Conservation (phyloP, 2,797 vertebrate genomes). For the Valencia hispanica region DNA sequence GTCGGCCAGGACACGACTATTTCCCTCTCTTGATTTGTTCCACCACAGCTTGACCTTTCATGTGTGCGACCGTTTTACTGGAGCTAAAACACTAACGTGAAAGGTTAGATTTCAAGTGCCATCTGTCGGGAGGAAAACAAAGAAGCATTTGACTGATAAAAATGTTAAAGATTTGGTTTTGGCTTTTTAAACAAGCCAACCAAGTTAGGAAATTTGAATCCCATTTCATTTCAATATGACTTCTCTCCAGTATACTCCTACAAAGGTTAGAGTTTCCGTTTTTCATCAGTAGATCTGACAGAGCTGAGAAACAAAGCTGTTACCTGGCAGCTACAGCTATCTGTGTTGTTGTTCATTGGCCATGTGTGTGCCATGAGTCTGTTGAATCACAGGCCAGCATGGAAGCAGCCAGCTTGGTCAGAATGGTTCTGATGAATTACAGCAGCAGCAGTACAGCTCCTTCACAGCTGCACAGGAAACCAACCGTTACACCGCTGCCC, state of each 20-base stretch:
- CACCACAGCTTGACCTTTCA: constrained; percentile 51
- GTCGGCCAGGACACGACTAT: constrained; percentile 46
- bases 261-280: not conserved
- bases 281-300: not conserved
- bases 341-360: constrained; percentile 1
- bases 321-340: not conserved
- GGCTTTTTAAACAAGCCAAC: not conserved
- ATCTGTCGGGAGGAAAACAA: constrained; percentile 9
- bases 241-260: not conserved
- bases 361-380: not conserved
- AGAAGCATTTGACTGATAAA: not conserved
- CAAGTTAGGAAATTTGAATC: not conserved
- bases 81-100: constrained; percentile 10
- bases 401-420: not conserved
- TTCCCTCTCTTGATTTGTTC: constrained; percentile 65
- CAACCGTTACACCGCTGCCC: constrained; percentile 19
- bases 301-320: not conserved
- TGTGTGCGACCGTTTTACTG: not conserved
- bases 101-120: constrained; percentile 35
- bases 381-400: not conserved
- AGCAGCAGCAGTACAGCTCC: not conserved
- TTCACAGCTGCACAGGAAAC: constrained; percentile 70
- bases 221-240: not conserved
- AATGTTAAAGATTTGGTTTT: not conserved
- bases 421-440: not conserved